Conservation (phyloP, 2,888 invertebrate genomes). For the Achlya flavicornis region DNA sequence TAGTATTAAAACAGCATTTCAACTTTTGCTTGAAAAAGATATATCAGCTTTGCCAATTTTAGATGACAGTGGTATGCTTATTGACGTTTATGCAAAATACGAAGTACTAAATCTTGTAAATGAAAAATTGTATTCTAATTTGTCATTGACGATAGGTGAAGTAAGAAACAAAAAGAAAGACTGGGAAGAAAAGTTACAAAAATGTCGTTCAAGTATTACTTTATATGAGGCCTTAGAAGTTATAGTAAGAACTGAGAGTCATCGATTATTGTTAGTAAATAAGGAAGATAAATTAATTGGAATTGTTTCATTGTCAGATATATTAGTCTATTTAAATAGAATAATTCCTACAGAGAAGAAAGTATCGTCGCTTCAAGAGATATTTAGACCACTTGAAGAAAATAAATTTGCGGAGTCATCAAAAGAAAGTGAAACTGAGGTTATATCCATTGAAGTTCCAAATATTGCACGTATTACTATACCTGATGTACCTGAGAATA, state of each 20-base stretch:
- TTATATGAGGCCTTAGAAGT: slow-evolving; percentile 93
- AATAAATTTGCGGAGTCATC: slow-evolving; percentile 75
- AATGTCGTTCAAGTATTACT: slow-evolving; percentile 93
- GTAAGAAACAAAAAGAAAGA: slow-evolving; percentile 94
- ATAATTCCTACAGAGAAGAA: slow-evolving; percentile 79
- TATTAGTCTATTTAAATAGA: slow-evolving; percentile 80
- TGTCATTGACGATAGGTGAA: slow-evolving; percentile 92
- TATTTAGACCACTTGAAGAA: slow-evolving; percentile 77
- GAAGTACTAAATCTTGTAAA: slow-evolving; percentile 91
- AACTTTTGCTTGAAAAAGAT: slow-evolving; percentile 73
- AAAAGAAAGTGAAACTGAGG: slow-evolving; percentile 74
- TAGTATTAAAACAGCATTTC: slow-evolving; percentile 73
- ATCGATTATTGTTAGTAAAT: slow-evolving; percentile 81
- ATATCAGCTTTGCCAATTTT: slow-evolving; percentile 77
- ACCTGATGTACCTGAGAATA: slow-evolving; percentile 50
- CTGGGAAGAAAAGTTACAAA: slow-evolving; percentile 96
- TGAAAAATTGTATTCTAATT: slow-evolving; percentile 95
- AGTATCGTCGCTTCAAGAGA: slow-evolving; percentile 77
- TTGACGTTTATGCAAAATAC: slow-evolving; percentile 79
- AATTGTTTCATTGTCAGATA: slow-evolving; percentile 79
- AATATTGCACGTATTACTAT: slow-evolving; percentile 42
- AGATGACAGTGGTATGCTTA: slow-evolving; percentile 68
- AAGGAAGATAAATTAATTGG: slow-evolving; percentile 77
- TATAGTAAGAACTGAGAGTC: slow-evolving; percentile 94
- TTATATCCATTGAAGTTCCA: slow-evolving; percentile 74